A percentile compares a stretch with the other conserved stretches of the same genome.
phyloP scores from a whole-genome alignment of 2,113 vertebrate species.

The Crotalus tigris region DNA sequence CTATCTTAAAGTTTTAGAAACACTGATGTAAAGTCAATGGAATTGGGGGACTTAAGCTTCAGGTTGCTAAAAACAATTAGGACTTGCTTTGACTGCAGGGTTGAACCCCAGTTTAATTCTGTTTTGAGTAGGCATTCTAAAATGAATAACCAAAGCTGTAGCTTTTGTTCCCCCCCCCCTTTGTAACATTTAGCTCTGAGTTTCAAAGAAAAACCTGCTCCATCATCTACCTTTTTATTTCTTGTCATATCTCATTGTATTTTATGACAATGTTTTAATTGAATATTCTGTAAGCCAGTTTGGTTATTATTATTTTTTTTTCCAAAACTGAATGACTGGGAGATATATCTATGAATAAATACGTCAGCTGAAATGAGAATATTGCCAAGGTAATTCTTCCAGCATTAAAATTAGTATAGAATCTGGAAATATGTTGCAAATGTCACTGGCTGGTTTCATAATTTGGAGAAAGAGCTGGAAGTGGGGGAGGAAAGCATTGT shows the following conservation, averaged over 20 bases:
- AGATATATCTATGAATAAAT: not conserved
- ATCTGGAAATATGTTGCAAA: not conserved
- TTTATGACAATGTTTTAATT: not conserved
- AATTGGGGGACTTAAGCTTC: not conserved
- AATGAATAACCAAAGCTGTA: not conserved
- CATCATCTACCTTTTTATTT: not conserved
- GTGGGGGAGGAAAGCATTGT: not conserved
- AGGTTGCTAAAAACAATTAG: not conserved
- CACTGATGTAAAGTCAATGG: not conserved
- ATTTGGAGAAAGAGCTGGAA: not conserved
- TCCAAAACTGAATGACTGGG: not conserved
- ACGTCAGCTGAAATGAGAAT: not conserved
- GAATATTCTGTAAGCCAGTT: not conserved
- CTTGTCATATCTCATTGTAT: not conserved
- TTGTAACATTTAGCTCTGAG: not conserved
- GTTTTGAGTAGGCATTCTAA: not conserved
- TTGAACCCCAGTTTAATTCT: not conserved
- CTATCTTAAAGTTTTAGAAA: not conserved
- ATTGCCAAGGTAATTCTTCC: not conserved
- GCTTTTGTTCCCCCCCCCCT: not conserved
- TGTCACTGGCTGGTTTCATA: not conserved
- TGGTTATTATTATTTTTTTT: not conserved
- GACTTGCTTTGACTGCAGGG: not conserved
- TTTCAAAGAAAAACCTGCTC: not conserved
- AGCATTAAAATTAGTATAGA: not conserved